Conservation (phyloP, 2,113 vertebrate species). For the Phodopus roborovskii region DNA sequence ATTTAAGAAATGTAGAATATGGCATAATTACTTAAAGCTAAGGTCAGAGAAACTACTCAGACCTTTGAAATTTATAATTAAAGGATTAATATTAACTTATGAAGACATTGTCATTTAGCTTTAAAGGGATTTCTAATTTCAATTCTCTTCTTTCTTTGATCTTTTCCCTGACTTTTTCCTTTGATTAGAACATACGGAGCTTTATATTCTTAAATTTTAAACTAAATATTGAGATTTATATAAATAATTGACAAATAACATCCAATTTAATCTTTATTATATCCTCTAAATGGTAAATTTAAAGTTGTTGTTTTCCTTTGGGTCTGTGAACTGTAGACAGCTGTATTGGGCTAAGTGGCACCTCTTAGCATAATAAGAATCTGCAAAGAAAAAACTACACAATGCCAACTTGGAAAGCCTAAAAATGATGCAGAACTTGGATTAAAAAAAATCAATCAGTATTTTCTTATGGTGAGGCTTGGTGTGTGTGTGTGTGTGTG, state of each 20-base stretch:
- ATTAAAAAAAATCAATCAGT: background rate
- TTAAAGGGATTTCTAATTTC: constrained; percentile 88
- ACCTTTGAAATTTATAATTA: constrained; percentile 91
- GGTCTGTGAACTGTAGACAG: background rate
- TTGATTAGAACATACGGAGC: constrained; percentile 57
- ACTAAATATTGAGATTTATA: constrained; percentile 81
- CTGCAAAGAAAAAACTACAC: background rate
- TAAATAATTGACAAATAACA: constrained; percentile 59
- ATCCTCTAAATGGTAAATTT: background rate
- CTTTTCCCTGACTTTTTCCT: constrained; percentile 83
- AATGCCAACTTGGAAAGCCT: background rate
- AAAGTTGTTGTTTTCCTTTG: background rate
- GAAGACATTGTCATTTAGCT: constrained; percentile 89
- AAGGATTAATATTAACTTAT: constrained; percentile 91
- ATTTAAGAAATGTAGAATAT: constrained; percentile 86
- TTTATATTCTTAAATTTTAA: constrained; percentile 84
- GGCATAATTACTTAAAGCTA: constrained; percentile 89
- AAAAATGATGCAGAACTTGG: background rate
- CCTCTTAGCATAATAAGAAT: background rate
- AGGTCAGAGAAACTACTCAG: constrained; percentile 89
- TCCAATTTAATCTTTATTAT: background rate
- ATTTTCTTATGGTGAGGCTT: background rate
- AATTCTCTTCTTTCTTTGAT: constrained; percentile 87
- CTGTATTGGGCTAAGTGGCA: background rate
- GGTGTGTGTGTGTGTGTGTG: background rate